phyloP scores from a whole-genome alignment of 2,888 invertebrate species.

The Prenolepis imparis region DNA sequence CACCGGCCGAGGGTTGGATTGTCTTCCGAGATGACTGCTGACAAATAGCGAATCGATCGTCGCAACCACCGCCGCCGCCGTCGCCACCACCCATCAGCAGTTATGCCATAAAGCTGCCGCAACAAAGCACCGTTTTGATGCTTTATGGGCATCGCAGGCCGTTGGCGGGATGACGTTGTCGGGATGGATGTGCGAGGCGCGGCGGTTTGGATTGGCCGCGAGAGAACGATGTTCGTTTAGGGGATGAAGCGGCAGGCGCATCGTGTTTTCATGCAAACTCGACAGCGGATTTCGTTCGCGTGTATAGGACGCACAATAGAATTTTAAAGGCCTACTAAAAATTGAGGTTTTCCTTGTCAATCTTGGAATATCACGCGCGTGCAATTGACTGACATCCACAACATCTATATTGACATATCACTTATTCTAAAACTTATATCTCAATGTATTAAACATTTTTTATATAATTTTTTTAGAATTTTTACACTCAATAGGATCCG shows the following conservation, averaged over 20 bases:
- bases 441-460: not conserved
- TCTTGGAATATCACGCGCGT: not conserved
- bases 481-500: not conserved
- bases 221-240: constrained; percentile 38
- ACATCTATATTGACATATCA: not conserved
- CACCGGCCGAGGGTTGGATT: constrained; percentile 39
- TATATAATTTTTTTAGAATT: no score
- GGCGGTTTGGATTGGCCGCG: constrained; percentile 28
- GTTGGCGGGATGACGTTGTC: constrained; percentile 39
- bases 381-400: not conserved
- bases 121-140: constrained; percentile 54
- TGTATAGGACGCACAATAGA: constrained; percentile 17
- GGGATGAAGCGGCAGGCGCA: constrained; percentile 32
- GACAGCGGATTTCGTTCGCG: constrained; percentile 29
- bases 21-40: constrained; percentile 42
- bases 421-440: not conserved
- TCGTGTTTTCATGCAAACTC: constrained; percentile 41
- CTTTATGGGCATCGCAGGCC: constrained; percentile 50
- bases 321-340: constrained; percentile 37
- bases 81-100: constrained; percentile 6
- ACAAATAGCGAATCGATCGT: constrained; percentile 54
- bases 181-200: constrained; percentile 33
- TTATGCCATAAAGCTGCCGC: constrained; percentile 50
- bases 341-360: constrained; percentile 8
- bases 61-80: constrained; percentile 1